These are phyloP conservation scores for Oreochromis tanganicae DNA, from an alignment of 2,113 vertebrate species.

Conservation along the genomic window DNA sequence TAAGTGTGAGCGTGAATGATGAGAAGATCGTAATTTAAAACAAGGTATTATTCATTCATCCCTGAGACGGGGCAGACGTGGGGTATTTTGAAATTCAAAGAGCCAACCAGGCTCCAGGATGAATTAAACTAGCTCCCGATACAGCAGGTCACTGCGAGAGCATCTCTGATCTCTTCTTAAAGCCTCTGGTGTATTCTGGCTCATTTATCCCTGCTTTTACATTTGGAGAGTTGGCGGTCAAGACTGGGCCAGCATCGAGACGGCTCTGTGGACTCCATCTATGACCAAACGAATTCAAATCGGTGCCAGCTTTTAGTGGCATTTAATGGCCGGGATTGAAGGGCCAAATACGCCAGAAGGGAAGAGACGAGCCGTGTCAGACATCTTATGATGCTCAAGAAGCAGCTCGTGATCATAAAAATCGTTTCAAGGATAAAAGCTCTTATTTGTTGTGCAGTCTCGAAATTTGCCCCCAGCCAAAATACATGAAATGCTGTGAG, in stretches of 20 bases:
- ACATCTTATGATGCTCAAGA: background rate
- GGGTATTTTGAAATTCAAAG: background rate
- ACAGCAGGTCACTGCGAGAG: background rate
- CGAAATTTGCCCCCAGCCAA: background rate
- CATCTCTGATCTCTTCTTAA: background rate
- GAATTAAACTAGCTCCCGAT: background rate
- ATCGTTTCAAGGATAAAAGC: background rate
- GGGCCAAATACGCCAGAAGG: background rate
- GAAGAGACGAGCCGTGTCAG: background rate
- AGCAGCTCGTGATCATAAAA: background rate
- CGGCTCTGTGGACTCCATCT: background rate
- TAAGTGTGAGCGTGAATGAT: background rate
- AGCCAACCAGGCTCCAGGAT: background rate
- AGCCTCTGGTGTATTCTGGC: background rate
- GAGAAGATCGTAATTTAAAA: background rate
- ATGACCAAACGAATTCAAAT: background rate
- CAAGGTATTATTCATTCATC: background rate
- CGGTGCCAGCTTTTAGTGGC: background rate
- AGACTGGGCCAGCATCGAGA: background rate
- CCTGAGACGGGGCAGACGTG: background rate
- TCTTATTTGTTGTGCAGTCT: background rate
- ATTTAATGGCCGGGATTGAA: background rate
- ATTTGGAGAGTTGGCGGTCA: background rate
- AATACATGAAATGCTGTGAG: background rate
- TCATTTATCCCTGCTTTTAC: background rate